Percentiles rank a stretch among this genome's conserved stretches.
phyloP scores from a whole-genome alignment of 2,888 invertebrate genomes.

The Strigamia maritima region DNA sequence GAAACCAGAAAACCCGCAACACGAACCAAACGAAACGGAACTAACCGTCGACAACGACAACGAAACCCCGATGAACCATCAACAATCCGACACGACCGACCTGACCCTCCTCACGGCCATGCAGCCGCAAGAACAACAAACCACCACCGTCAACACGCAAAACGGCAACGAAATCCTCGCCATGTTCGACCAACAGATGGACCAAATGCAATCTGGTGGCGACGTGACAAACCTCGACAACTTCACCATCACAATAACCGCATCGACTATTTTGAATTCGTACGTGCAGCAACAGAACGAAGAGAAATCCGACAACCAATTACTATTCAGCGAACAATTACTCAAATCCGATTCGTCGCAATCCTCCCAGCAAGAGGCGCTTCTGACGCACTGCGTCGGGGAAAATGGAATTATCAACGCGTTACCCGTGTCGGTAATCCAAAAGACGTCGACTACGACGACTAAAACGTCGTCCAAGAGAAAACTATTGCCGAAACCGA shows the following conservation, averaged over 20 bases:
- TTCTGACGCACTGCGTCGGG: background rate
- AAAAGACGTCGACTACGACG: background rate
- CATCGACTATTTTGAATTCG: background rate
- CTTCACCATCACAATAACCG: background rate
- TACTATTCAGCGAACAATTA: background rate
- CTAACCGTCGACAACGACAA: too few species aligned
- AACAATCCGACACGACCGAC: background rate
- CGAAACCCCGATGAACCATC: background rate
- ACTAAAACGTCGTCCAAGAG: conserved; percentile 2
- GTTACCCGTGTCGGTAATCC: background rate
- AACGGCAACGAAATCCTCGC: conserved; percentile 33
- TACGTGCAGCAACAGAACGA: conserved; percentile 36
- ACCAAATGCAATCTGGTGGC: background rate
- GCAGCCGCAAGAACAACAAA: background rate
- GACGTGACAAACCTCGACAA: background rate
- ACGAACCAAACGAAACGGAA: too few species aligned
- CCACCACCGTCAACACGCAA: background rate
- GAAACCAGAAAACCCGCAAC: too few species aligned
- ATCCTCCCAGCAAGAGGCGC: background rate
- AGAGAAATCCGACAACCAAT: background rate
- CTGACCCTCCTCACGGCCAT: conserved; percentile 25
- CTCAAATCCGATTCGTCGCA: background rate
- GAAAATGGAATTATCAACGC: background rate
- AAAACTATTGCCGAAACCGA: conserved; percentile 25
- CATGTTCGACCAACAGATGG: conserved; percentile 23